A percentile compares a stretch with the other conserved stretches of the same genome.
These are phyloP conservation scores for Bibio marci DNA, from an alignment of 2,888 invertebrate genomes.

Conservation along the genomic window DNA sequence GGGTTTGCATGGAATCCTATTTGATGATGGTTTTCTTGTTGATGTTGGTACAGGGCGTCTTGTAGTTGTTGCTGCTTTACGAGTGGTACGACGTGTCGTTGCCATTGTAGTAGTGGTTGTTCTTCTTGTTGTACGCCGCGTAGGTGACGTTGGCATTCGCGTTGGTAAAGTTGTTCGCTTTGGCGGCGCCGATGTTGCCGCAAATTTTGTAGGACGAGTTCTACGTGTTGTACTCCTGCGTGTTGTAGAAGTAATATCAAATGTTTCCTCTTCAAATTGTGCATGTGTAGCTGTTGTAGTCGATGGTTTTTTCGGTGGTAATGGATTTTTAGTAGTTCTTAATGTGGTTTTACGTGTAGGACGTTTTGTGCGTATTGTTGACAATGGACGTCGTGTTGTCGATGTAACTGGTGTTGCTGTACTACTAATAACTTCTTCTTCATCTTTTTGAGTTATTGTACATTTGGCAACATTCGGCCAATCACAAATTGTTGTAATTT, in stretches of 20 bases:
- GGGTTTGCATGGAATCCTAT: conserved; percentile 37
- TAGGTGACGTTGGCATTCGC: conserved; percentile 20
- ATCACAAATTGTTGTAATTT: conserved; percentile 47
- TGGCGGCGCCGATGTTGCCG: conserved; percentile 12
- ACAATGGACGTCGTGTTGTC: conserved; percentile 19
- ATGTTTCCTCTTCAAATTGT: neutral
- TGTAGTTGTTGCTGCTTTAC: conserved; percentile 11
- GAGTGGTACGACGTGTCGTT: conserved; percentile 12
- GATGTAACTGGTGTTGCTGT: conserved; percentile 20
- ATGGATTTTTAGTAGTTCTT: conserved; percentile 9
- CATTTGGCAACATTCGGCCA: conserved; percentile 67
- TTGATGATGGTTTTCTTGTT: conserved; percentile 19
- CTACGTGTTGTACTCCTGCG: neutral
- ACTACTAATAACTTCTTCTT: conserved; percentile 17
- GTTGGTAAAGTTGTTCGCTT: conserved; percentile 16
- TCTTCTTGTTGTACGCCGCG: conserved; percentile 13
- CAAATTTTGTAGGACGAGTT: neutral
- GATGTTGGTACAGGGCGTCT: conserved; percentile 20
- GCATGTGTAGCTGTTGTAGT: conserved; percentile 18
- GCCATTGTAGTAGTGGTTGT: conserved; percentile 15
- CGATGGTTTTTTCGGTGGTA: conserved; percentile 21
- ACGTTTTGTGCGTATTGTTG: conserved; percentile 2
- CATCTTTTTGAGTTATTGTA: conserved; percentile 15
- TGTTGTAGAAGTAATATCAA: conserved; percentile 2
- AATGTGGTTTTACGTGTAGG: conserved; percentile 10